These are phyloP conservation scores for Chironomus riparius DNA, from an alignment of 2,888 invertebrate genomes.

Conservation along the genomic window DNA sequence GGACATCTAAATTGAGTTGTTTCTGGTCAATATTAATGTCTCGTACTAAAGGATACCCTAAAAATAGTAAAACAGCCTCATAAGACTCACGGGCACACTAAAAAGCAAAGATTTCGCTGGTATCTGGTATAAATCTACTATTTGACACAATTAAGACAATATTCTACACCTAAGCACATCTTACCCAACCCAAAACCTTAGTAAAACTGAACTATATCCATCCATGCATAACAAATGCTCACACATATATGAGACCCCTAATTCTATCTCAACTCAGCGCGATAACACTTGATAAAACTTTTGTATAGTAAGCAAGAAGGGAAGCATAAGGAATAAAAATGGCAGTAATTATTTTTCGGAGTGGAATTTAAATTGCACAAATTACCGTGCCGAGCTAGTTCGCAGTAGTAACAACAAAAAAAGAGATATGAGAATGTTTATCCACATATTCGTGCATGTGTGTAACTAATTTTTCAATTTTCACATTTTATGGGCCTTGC, in stretches of 20 bases:
- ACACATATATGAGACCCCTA: background rate
- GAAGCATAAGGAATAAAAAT: slow-evolving; percentile 8
- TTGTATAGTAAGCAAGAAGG: background rate
- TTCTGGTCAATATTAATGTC: too few species aligned
- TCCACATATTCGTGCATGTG: background rate
- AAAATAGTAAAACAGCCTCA: too few species aligned
- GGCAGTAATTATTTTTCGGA: slow-evolving; percentile 18
- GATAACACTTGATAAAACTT: background rate
- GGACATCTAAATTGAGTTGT: too few species aligned
- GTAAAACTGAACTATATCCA: too few species aligned
- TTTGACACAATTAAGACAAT: too few species aligned
- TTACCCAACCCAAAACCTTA: too few species aligned
- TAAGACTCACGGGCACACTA: too few species aligned
- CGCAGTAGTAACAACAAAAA: background rate
- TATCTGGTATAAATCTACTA: too few species aligned
- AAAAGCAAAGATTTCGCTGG: too few species aligned
- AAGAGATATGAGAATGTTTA: background rate
- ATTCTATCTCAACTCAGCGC: background rate
- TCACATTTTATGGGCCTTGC: slow-evolving; percentile 10
- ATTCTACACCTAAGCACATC: too few species aligned
- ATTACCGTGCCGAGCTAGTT: background rate
- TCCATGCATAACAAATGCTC: too few species aligned
- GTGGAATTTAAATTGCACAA: slow-evolving; percentile 25
- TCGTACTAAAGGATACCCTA: too few species aligned
- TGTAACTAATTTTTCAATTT: slow-evolving; percentile 27